Evolutionary conservation across 2,888 invertebrate species (phyloP), one percentile per base, ranked within the genome.

Genomic region (Troilus luridus): DNA sequence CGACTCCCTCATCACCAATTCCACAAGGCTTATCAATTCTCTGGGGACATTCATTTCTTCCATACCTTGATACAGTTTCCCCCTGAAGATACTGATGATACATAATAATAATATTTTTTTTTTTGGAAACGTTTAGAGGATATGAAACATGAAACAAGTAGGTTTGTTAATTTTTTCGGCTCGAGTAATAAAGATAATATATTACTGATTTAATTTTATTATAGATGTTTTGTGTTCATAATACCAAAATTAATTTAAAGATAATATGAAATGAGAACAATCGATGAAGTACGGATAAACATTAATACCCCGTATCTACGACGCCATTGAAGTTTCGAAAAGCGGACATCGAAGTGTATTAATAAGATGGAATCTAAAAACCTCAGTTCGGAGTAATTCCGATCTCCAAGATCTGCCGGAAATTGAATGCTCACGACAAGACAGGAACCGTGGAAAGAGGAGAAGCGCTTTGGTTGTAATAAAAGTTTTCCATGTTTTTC

Each of bases 401-500:
- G 85, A 85, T 85, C 56, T 85, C 56, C 41, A 58, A 56, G 54
- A 85, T 85, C 54, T 85, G 8, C 56, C 85, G 85, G 85, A 85
- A 85, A 85, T 85, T 85, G 85, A 58, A 85, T 85, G 56, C 56
- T 56, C 85, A 56, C 11, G 24, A 81, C 41, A 58, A 85, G 56
- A n/a, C 56, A n/a, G 85, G 56, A 14, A 85, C 14, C 56, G 56
- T 85, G 56, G 85, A 58, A 85, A 56, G 85, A 58, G 85, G 85
- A 85, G 85, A 85, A 85, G 56, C 54, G 85, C 85, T 58, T 58
- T 85, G 85, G 85, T n/a, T 56, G 85, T 85, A 85, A 85, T 85
- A 85, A 85, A 85, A 85, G 85, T 85, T 85, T 85, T 85, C n/a
- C 85, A 85, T 85, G 85, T 85, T 85, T 54, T 85, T 56, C 85